A percentile compares a stretch with the other conserved stretches of the same genome.
Conservation (phyloP, 2,797 vertebrate species). For the Protosalanx chinensis region DNA sequence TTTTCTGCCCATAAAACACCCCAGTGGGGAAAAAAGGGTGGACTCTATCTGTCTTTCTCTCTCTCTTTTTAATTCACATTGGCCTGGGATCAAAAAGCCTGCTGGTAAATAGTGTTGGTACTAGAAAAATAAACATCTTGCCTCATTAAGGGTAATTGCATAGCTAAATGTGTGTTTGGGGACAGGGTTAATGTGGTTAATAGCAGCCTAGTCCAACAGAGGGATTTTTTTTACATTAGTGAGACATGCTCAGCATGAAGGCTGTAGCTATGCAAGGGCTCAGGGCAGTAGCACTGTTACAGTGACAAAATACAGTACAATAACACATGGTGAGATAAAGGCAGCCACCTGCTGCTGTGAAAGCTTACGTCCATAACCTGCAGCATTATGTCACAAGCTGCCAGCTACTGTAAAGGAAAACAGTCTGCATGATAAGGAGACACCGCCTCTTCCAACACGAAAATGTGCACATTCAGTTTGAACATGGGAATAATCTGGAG, state of each 20-base stretch:
- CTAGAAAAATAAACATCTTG: slow-evolving; percentile 54
- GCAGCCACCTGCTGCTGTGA: too few relatives aligned
- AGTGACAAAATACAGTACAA: too few relatives aligned
- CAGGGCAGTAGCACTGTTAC: too few relatives aligned
- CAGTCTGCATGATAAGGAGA: too few relatives aligned
- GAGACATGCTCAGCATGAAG: too few relatives aligned
- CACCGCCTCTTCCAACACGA: too few relatives aligned
- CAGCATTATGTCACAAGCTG: too few relatives aligned
- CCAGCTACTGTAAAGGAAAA: too few relatives aligned
- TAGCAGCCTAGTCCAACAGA: slow-evolving; percentile 47
- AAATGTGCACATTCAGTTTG: too few relatives aligned
- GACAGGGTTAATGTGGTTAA: slow-evolving; percentile 48
- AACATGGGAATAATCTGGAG: too few relatives aligned
- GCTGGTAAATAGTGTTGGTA: slow-evolving; percentile 15
- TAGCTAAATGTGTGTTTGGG: slow-evolving; percentile 45
- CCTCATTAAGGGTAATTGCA: slow-evolving; percentile 60
- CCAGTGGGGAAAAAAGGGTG: slow-evolving; percentile 30
- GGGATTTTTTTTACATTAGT: slow-evolving; percentile 3
- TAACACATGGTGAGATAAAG: slow-evolving; percentile 10
- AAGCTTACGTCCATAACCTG: too few relatives aligned
- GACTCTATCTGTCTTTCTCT: slow-evolving; percentile 1
- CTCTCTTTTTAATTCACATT: slow-evolving; percentile 29
- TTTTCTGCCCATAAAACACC: slow-evolving; percentile 35
- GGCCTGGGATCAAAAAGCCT: slow-evolving; percentile 35
- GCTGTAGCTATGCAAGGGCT: too few relatives aligned